Base-by-base conservation (phyloP, 2,113 vertebrate species). In the Numenius arquata region DNA sequence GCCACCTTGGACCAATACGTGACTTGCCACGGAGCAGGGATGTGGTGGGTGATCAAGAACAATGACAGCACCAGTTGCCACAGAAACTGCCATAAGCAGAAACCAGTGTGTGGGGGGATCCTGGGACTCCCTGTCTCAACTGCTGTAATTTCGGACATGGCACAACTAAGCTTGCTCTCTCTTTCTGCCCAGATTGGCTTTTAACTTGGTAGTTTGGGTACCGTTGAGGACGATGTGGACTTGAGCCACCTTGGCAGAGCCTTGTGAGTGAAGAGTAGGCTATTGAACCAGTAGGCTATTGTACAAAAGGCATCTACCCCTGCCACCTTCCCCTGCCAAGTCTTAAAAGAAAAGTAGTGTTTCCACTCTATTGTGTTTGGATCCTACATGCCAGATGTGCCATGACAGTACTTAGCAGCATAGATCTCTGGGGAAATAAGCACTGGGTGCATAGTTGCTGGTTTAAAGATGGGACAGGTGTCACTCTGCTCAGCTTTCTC, bases 1-100 rank as follows among this genome's bases (percentile, higher is more conserved):
- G 8, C n/a, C 61, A 65, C 27, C 40, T 36, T 11, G 40, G 76
- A 63, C 11, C 1, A 0, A 14, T 32, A 23, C 1, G 3, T 59
- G 53, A 21, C 38, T 68, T 2, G 2, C 11, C n/a, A 40, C 20
- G 48, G 59, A 82, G 20, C n/a, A 82, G 43, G 36, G 48, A 58
- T 4, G 3, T 38, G n/a, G 50, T 67, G 52, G 5, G 32, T 81
- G 84, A 22, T 61, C 80, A 61, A 86, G 25, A 62, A 30, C 61
- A 58, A 11, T 4, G 55, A 50, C 9, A 63, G 32, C 53, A 85
- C 8, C 36, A 59, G 22, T 11, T 88, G 34, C 29, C 45, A 43
- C 55, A 80, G 40, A 59, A 93, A 29, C 48, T 88, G 66, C 58
- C 7, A 17, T 12, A 15, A 36, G 4, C 62, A 26, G 9, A 72